Evolutionary conservation across 2,113 vertebrate genomes (phyloP).

Genomic region (Labrus mixtus): DNA sequence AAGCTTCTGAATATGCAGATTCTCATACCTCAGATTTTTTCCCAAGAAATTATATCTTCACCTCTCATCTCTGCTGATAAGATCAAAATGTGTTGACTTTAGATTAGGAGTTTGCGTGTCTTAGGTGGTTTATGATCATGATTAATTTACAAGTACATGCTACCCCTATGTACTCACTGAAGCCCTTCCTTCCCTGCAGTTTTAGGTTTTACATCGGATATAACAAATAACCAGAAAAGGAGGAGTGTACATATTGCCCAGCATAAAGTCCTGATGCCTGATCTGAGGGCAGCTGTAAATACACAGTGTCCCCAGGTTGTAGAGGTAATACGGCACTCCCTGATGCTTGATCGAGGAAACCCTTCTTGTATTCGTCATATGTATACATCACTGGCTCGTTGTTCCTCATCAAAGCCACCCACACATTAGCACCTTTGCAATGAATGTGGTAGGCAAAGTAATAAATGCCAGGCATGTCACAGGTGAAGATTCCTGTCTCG

Average conservation of each 20-base stretch:
- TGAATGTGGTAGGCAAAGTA: constrained; percentile 97
- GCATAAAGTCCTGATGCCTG: constrained; percentile 97
- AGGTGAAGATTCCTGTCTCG: constrained; percentile 95
- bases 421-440: constrained; percentile 97
- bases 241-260: constrained; percentile 96
- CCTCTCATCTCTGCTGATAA: constrained; percentile 20
- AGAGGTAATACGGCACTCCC: constrained; percentile 95
- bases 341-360: constrained; percentile 96
- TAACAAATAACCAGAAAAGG: constrained; percentile 98
- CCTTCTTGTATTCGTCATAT: constrained; percentile 98
- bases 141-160: constrained; percentile 41
- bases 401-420: constrained; percentile 97
- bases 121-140: constrained; percentile 25
- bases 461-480: constrained; percentile 95
- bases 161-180: constrained; percentile 15
- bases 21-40: constrained; percentile 22
- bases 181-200: constrained; percentile 21
- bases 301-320: constrained; percentile 91
- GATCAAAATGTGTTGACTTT: constrained; percentile 31
- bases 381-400: constrained; percentile 98
- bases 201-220: constrained; percentile 92
- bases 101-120: constrained; percentile 24
- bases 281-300: constrained; percentile 95
- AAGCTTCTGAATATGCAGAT: constrained; percentile 32
- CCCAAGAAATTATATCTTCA: constrained; percentile 8